These are phyloP conservation scores for Triplophysa rosa DNA, from an alignment of 2,113 vertebrate genomes.

Conservation along the genomic window DNA sequence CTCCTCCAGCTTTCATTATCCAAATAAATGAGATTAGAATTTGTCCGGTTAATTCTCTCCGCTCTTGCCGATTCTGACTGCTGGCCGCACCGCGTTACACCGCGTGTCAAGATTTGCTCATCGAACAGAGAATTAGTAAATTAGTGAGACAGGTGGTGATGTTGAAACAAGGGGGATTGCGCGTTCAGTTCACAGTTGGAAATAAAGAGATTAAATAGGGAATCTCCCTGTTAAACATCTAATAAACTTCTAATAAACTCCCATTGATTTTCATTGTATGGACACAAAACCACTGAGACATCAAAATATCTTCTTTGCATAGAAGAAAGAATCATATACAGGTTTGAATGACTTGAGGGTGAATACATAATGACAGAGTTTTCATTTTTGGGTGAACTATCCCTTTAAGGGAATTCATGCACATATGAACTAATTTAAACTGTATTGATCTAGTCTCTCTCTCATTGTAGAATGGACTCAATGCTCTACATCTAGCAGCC, in stretches of 20 bases:
- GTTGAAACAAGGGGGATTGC: not conserved
- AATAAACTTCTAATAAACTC: not conserved
- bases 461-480: slow-evolving; percentile 88
- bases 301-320: no score
- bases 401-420: no score
- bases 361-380: not conserved
- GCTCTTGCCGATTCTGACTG: slow-evolving; percentile 3
- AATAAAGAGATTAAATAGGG: slow-evolving; percentile 2
- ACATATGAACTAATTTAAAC: not conserved
- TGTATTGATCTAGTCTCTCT: not conserved
- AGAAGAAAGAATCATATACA: no score
- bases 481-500: slow-evolving; percentile 93
- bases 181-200: slow-evolving; percentile 22
- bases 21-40: slow-evolving; percentile 46
- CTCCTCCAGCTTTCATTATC: slow-evolving; percentile 49
- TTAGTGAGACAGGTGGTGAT: slow-evolving; percentile 50
- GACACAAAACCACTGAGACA: no score
- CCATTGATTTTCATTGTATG: no score
- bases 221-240: not conserved
- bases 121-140: slow-evolving; percentile 61
- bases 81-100: slow-evolving; percentile 15
- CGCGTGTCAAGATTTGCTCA: slow-evolving; percentile 19
- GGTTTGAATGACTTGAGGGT: no score
- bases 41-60: slow-evolving; percentile 17
- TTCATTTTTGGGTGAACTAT: not conserved